Conservation (phyloP, 2,888 invertebrate genomes). For the Hemicrepidius hirtus region DNA sequence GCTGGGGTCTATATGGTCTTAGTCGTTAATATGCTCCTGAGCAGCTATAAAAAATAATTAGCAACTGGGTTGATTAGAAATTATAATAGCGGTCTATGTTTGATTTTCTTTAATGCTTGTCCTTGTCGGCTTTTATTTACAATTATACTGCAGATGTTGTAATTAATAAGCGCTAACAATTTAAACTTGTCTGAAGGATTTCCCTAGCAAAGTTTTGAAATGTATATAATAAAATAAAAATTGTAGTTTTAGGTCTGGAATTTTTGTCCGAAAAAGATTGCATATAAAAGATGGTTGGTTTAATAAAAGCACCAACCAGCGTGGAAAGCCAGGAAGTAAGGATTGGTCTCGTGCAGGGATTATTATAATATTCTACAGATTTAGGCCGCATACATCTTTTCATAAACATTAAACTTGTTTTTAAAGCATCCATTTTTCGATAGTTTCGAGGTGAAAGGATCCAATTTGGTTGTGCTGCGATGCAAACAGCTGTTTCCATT, state of each 20-base stretch:
- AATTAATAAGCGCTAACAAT: too few relatives aligned
- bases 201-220: background rate
- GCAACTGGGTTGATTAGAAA: too few relatives aligned
- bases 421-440: background rate
- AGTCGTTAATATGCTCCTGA: too few relatives aligned
- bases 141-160: too few relatives aligned
- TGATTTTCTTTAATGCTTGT: too few relatives aligned
- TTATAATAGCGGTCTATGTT: too few relatives aligned
- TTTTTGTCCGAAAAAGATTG: conserved; percentile 3
- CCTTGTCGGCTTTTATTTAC: too few relatives aligned
- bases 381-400: conserved; percentile 14
- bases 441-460: background rate
- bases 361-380: conserved; percentile 20
- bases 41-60: too few relatives aligned
- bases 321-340: conserved; percentile 6
- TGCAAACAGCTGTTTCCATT: conserved; percentile 30
- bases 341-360: conserved; percentile 13
- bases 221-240: background rate
- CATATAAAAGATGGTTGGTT: conserved; percentile 15
- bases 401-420: conserved; percentile 15
- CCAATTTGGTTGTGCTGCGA: background rate
- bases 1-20: too few relatives aligned
- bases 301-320: conserved; percentile 6
- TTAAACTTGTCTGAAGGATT: background rate
- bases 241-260: background rate